These are phyloP conservation scores for Pseudochromis fuscus DNA, from an alignment of 2,797 vertebrate genomes.

Conservation along the genomic window DNA sequence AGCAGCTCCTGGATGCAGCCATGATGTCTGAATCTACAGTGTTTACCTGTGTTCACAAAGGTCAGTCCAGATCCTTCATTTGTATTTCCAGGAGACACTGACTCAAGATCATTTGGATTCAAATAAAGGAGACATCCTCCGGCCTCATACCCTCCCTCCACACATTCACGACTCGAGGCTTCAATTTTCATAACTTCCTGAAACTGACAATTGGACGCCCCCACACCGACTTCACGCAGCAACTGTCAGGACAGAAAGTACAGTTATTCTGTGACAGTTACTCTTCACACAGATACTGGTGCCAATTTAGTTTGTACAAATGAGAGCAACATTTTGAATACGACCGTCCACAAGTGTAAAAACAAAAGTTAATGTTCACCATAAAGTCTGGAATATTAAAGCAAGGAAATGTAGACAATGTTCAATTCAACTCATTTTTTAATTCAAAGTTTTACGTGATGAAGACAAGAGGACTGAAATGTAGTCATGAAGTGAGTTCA, in stretches of 20 bases:
- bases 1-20: background rate
- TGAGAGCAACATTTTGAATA: too few species aligned
- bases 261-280: background rate
- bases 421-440: too few species aligned
- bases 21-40: background rate
- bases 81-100: background rate
- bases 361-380: too few species aligned
- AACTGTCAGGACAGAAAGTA: background rate
- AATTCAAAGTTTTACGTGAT: too few species aligned
- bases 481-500: too few species aligned
- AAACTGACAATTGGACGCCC: background rate
- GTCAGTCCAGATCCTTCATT: background rate
- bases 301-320: background rate
- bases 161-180: background rate
- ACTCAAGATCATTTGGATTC: slow-evolving; percentile 1
- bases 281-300: background rate
- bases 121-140: slow-evolving; percentile 1
- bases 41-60: background rate
- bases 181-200: background rate
- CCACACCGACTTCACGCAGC: background rate
- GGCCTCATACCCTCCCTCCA: too few species aligned
- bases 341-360: too few species aligned
- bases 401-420: too few species aligned
- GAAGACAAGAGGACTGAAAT: background rate
- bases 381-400: too few species aligned